phyloP scores from a whole-genome alignment of 2,113 vertebrate species.

The Python bivittatus region DNA sequence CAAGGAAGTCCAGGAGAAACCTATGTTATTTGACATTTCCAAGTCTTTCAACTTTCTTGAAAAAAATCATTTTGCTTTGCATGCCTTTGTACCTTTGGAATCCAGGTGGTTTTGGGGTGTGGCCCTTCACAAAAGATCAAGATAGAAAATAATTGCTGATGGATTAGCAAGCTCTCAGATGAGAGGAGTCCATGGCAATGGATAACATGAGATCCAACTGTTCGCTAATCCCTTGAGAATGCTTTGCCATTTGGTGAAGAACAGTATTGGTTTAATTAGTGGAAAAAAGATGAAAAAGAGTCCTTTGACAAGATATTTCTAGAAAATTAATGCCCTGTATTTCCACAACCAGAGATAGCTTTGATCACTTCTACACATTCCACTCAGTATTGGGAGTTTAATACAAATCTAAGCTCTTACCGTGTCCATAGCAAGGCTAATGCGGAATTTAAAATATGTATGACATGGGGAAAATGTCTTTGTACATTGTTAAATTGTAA shows the following conservation, averaged over 20 bases:
- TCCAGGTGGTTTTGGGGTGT: conserved; percentile 18
- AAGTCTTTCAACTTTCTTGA: neutral
- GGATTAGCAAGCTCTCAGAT: neutral
- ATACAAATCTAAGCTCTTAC: neutral
- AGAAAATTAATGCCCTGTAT: conserved; percentile 38
- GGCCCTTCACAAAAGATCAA: conserved; percentile 3
- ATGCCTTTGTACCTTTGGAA: conserved; percentile 9
- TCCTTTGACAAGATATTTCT: conserved; percentile 36
- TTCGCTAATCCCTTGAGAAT: conserved; percentile 30
- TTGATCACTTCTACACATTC: conserved; percentile 53
- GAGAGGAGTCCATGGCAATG: neutral
- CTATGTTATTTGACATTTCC: neutral
- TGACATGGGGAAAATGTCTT: neutral
- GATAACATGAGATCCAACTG: conserved; percentile 9
- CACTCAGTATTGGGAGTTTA: neutral
- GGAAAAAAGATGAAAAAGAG: conserved; percentile 41
- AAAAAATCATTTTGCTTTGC: neutral
- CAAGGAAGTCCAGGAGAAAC: neutral
- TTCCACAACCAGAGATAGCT: conserved; percentile 50
- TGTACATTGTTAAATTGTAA: neutral
- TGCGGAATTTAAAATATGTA: conserved; percentile 4
- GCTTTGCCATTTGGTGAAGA: conserved; percentile 9
- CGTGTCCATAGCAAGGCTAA: neutral
- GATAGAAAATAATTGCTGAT: conserved; percentile 3
- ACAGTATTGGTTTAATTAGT: conserved; percentile 49